Conservation (phyloP, 2,113 vertebrate species). For the Rhizomys pruinosus region DNA sequence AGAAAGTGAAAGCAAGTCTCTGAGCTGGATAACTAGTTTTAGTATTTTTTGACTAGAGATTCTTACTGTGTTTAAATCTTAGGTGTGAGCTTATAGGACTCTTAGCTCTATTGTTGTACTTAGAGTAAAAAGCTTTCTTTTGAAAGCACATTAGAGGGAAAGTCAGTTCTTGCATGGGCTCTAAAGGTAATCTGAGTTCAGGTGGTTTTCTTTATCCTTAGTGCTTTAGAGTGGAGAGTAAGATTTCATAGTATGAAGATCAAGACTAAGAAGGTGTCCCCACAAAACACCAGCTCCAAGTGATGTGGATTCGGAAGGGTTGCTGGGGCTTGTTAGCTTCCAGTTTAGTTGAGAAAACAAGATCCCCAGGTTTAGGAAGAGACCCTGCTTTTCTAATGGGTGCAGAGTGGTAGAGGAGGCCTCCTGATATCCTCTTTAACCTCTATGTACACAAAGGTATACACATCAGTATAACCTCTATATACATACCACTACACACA, state of each 20-base stretch:
- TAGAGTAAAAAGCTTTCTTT: conserved; percentile 44
- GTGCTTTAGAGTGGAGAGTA: conserved; percentile 9
- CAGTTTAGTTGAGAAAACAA: not conserved
- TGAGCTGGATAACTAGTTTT: conserved; percentile 18
- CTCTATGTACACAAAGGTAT: not conserved
- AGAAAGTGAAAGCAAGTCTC: not conserved
- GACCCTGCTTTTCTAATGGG: not conserved
- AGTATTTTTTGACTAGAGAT: not conserved
- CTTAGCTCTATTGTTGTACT: not conserved
- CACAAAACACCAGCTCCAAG: not conserved
- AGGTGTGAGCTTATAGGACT: not conserved
- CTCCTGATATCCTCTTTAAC: not conserved
- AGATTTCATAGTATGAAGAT: not conserved
- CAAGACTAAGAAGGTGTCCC: conserved; percentile 20
- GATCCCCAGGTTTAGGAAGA: not conserved
- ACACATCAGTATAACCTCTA: not conserved
- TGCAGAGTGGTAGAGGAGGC: not conserved
- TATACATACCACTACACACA: no score
- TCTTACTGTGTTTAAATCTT: conserved; percentile 10
- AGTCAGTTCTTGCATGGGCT: conserved; percentile 22
- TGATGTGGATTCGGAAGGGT: not conserved
- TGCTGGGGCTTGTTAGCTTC: not conserved
- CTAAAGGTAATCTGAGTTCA: conserved; percentile 20
- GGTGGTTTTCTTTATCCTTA: conserved; percentile 48
- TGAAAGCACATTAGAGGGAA: conserved; percentile 31